Conservation (phyloP, 1,140 invertebrate species). For the Drosophila takahashii region DNA sequence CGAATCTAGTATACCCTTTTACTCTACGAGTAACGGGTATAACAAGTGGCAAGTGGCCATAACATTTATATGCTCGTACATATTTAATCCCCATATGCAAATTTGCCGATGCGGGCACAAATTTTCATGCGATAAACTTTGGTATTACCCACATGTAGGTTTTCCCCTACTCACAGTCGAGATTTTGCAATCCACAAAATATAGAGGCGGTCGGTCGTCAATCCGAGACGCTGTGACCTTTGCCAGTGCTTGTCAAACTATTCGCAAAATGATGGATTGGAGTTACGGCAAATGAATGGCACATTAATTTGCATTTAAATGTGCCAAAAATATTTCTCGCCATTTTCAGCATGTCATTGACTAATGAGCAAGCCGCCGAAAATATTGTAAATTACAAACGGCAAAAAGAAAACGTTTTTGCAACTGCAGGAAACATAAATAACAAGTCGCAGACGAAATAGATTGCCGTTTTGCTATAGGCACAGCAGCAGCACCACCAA, state of each 20-base stretch:
- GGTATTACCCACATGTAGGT: constrained; percentile 43
- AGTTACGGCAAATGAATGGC: constrained; percentile 45
- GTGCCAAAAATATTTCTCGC: constrained; percentile 51
- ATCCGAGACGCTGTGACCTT: constrained; percentile 31
- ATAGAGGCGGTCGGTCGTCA: constrained; percentile 19
- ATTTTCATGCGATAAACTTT: constrained; percentile 47
- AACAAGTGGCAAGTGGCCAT: constrained; percentile 29
- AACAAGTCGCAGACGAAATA: constrained; percentile 40
- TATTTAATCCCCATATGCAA: constrained; percentile 46
- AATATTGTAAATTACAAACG: constrained; percentile 40
- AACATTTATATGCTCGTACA: constrained; percentile 5
- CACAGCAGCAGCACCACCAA: constrained; percentile 5
- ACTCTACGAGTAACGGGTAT: too few relatives aligned
- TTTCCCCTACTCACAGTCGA: neutral
- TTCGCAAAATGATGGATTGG: constrained; percentile 36
- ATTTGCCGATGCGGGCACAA: constrained; percentile 25
- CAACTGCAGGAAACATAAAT: constrained; percentile 53
- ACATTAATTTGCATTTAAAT: constrained; percentile 57
- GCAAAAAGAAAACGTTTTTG: constrained; percentile 40
- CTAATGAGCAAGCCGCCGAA: constrained; percentile 46
- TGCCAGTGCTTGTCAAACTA: constrained; percentile 39
- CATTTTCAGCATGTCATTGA: constrained; percentile 51
- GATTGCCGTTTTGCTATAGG: constrained; percentile 23
- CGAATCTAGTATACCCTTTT: too few relatives aligned
- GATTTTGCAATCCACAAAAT: constrained; percentile 29